Base-by-base conservation (phyloP, 2,113 vertebrate species). In the Astatotilapia flaviijosephi region DNA sequence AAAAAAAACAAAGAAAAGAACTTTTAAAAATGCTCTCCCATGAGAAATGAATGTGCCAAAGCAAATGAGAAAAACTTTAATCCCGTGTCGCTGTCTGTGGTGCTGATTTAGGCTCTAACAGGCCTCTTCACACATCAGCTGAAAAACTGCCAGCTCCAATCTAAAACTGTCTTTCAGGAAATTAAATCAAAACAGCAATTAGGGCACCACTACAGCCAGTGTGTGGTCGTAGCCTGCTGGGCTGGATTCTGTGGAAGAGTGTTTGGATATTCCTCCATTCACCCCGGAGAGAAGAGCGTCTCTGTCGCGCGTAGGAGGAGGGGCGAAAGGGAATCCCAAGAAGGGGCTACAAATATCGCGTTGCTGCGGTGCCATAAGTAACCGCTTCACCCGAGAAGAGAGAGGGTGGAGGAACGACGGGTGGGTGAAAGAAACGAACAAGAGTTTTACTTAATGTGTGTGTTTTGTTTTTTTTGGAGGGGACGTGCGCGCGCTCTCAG, bases 311-410 rank as follows among this genome's bases (percentile, higher is more conserved):
- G 58, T 17, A 42, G 79, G 9, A 45, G 79, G 94, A 93, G 93
- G 87, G 84, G 89, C 93, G 54, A 83, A 13, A 91, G 93, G 93
- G 94, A 94, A 90, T 91, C 93, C 92, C 91, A 83, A 85, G 81
- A 91, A 93, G 87, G 86, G 93, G 86, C 84, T 84, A 93, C 91
- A 94, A 92, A 92, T 93, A 93, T 95, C 90, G 91, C 91, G 94
- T 94, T 90, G 83, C 92, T 86, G 91, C 82, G 81, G 82, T 84
- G 54, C 84, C 51, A 23, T 65, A 84, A 47, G 80, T 80, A 82
- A 58, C 65, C 86, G n/a, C 28, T 58, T 42, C 31, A 49, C 6
- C 35, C 91, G 89, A 91, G 70, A 83, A 4, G 45, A 60, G 17
- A 75, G 9, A 58, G 45, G 70, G 84, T 37, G 53, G 83, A 80